Evolutionary conservation across 2,888 invertebrate genomes (phyloP), one percentile per base, ranked within the genome.

Genomic region (Beris chalybata): DNA sequence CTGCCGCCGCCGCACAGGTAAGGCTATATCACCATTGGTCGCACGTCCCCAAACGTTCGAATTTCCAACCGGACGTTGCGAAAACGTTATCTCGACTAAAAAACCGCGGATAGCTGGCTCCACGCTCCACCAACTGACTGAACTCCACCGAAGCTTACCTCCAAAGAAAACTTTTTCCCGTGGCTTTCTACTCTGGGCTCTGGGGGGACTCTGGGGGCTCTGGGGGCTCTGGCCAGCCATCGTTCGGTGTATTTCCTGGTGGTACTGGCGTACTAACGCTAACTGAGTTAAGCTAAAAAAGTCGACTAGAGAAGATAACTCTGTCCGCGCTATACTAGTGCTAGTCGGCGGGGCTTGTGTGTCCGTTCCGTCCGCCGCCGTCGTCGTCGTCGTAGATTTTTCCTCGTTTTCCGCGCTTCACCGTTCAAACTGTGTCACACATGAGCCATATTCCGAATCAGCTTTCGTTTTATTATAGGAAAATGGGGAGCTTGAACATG

Each of bases 81-180:
- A 52, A 43, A 52, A 61, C 52, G 61, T 61, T 61, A 61, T 50
- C 61, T 61, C 47, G 30, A 61, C 61, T 61, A 52, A 61, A 61
- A 61, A 50, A 50, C 50, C 50, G 38, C 5, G 7, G 7, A 38
- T 9, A 5, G 61, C 50, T 59, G 59, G 48, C 59, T 48, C 13
- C 32, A 48, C 31, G 58, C 58, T 59, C 52, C 61, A 61, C 61
- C 9, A 50, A 52, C 61, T 50, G 61, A 61, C 50, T 50, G 52
- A 52, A 61, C 61, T 61, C 38, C 52, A 50, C 52, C 50, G 52
- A 50, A 61, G 61, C 61, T 61, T 61, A 58, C 58, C 45, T 30
- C 58, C 45, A 45, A 58, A 58, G 58, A 58, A 58, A 58, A 58
- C 52, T 61, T 61, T 61, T 13, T n/a, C n/a, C 11, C 32, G 59